Conservation (phyloP, 2,888 invertebrate species). For the Amaurobius ferox region DNA sequence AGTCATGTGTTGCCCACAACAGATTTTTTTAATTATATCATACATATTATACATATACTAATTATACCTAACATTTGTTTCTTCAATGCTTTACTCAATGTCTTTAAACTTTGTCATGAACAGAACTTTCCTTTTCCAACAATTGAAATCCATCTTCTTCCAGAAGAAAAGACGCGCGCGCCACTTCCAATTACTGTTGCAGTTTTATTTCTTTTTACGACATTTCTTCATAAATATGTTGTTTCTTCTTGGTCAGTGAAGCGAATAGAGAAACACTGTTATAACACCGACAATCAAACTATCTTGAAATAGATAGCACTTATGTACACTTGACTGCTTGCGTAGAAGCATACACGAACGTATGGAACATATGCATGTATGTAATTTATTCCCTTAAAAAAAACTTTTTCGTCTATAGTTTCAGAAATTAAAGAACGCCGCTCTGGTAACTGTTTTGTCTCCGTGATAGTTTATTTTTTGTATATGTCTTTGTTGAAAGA, state of each 20-base stretch:
- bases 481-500: neutral
- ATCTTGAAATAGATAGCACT: neutral
- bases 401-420: neutral
- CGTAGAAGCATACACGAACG: neutral
- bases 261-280: slow-evolving; percentile 1
- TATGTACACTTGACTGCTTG: neutral
- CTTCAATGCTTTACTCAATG: no score
- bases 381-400: neutral
- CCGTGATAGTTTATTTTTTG: neutral
- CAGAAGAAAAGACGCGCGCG: neutral
- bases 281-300: slow-evolving; percentile 3
- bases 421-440: neutral
- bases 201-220: neutral
- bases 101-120: no score
- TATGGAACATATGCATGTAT: neutral
- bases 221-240: neutral
- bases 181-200: neutral
- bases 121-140: no score
- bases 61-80: no score
- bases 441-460: neutral
- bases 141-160: neutral
- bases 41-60: no score
- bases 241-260: neutral
- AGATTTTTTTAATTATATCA: no score
- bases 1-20: no score